Base-by-base conservation (phyloP, 2,797 vertebrate genomes). In the Carcharodon carcharias region DNA sequence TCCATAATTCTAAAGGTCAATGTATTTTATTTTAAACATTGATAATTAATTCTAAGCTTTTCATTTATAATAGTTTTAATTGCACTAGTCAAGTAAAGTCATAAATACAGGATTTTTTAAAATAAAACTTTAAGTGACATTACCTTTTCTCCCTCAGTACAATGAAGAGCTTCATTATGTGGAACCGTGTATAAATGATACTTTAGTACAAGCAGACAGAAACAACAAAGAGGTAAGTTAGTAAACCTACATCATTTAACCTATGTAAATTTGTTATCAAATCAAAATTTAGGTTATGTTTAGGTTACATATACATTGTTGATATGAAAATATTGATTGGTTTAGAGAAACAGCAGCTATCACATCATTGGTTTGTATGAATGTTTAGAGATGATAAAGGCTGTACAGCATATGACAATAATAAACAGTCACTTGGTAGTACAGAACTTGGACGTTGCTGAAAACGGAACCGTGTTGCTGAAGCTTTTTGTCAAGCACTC, bases 131-230 rank as follows among this genome's bases (percentile, higher is more conserved):
- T 97, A 97, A 97, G 97, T 97, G 2, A 54, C 54, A 96, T 97
- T 96, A 97, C 92, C 95, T 97, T 45, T 96, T 1, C 96, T 97
- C 97, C 97, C 97, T 2, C 97, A 99, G 99, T 99, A 99, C 97
- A 99, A 99, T 67, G 98, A 99, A 97, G 98, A 99, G 92, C 97
- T 99, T 95, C 99, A 99, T 97, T 99, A 99, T 0, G 99, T 99
- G 96, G 99, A 99, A 96, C 98, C 99, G 0, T 99, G 99, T 96
- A 97, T 99, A 96, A 99, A 99, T 96, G 98, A 98, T 97, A 99
- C 99, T 0, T 97, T 99, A 97, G 99, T 99, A 96, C 99, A 99
- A 98, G 99, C 99, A 6, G 99, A 99, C 96, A 98, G 99, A 97
- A 98, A 98, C 97, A 99, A 99, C 98, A 99, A 99, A 98, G 98